Conservation (phyloP, 2,888 invertebrate genomes). For the Ormyrus nitidulus region DNA sequence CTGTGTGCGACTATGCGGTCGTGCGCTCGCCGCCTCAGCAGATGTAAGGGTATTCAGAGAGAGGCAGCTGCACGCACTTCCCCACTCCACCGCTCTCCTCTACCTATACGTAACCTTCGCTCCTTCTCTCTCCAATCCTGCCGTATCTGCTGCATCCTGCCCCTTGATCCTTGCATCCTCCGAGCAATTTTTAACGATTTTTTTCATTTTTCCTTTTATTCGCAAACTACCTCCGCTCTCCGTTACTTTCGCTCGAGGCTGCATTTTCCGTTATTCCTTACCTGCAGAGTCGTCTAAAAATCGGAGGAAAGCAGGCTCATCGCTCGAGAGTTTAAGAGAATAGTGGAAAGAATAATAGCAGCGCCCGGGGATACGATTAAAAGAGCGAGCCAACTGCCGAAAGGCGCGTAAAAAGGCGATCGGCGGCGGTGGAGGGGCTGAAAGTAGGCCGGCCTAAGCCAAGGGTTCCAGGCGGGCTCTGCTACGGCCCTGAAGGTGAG, state of each 20-base stretch:
- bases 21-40: constrained; percentile 12
- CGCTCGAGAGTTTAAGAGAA: too few relatives aligned
- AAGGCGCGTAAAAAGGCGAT: neutral
- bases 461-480: neutral
- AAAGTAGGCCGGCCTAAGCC: neutral
- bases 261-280: too few relatives aligned
- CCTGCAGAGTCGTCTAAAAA: too few relatives aligned
- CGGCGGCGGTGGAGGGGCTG: neutral
- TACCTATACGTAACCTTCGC: neutral
- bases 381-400: too few relatives aligned
- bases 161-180: constrained; percentile 23
- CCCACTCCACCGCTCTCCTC: too few relatives aligned
- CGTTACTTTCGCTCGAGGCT: neutral
- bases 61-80: constrained; percentile 68
- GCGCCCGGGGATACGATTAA: too few relatives aligned
- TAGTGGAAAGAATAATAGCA: too few relatives aligned
- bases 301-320: too few relatives aligned
- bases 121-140: constrained; percentile 7
- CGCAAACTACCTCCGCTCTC: neutral
- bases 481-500: constrained; percentile 25
- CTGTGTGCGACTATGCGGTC: too few relatives aligned
- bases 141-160: constrained; percentile 36
- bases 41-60: constrained; percentile 67
- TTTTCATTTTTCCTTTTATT: neutral
- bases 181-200: neutral